These are phyloP conservation scores for Paratilapia polleni DNA, from an alignment of 2,113 vertebrate genomes.

Conservation along the genomic window DNA sequence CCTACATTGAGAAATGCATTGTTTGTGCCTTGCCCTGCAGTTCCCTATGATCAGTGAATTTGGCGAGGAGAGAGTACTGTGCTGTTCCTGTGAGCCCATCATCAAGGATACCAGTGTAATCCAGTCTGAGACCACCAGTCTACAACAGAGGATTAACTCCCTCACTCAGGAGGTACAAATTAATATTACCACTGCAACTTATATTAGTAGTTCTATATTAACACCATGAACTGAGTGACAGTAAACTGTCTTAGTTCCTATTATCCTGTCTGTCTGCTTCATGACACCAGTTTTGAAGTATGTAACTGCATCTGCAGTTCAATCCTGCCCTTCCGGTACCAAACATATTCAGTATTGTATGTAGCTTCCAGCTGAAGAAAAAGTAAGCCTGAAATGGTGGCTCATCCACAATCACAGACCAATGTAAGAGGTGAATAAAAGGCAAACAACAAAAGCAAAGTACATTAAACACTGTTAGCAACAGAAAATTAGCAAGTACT, in stretches of 20 bases:
- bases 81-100: conserved; percentile 76
- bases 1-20: neutral
- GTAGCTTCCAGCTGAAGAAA: too few species aligned
- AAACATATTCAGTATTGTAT: neutral
- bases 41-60: conserved; percentile 86
- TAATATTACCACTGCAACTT: neutral
- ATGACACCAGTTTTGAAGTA: neutral
- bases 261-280: neutral
- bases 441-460: too few species aligned
- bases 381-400: too few species aligned
- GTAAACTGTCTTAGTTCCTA: neutral
- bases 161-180: conserved; percentile 86
- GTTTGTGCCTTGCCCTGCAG: conserved; percentile 58
- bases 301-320: neutral
- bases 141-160: conserved; percentile 87
- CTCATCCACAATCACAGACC: too few species aligned
- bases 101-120: conserved; percentile 83
- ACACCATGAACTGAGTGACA: too few species aligned
- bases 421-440: too few species aligned
- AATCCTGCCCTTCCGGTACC: neutral
- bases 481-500: too few species aligned
- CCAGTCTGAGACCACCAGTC: conserved; percentile 85
- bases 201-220: neutral
- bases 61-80: conserved; percentile 80
- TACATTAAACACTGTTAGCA: too few species aligned